Conservation (phyloP, 1,140 invertebrate species). For the Ylistrum balloti region DNA sequence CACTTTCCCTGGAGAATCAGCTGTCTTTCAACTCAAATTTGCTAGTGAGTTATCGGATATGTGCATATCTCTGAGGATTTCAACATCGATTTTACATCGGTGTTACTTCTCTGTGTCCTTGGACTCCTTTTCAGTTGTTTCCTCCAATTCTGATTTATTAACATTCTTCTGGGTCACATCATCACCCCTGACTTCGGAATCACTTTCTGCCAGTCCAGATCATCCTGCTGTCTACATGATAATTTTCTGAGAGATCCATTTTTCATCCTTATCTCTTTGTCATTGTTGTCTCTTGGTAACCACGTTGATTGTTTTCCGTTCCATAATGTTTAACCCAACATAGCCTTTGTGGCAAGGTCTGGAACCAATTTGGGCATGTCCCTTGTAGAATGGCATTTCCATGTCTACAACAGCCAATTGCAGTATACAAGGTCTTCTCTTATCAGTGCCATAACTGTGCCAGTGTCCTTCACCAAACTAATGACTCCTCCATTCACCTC, state of each 20-base stretch:
- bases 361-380: slow-evolving; percentile 50
- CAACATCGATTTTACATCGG: slow-evolving; percentile 20
- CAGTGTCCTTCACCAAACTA: slow-evolving; percentile 59
- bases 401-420: slow-evolving; percentile 5
- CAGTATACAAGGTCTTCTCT: slow-evolving; percentile 49
- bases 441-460: slow-evolving; percentile 49
- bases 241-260: not conserved
- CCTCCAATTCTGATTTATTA: not conserved
- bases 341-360: slow-evolving; percentile 36
- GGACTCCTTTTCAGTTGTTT: not conserved
- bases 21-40: slow-evolving; percentile 1
- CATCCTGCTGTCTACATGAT: not conserved
- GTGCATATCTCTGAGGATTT: not conserved
- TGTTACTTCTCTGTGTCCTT: not conserved
- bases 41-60: slow-evolving; percentile 14
- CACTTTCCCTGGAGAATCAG: not conserved
- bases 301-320: slow-evolving; percentile 19
- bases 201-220: not conserved
- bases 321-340: slow-evolving; percentile 42
- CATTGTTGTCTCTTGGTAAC: not conserved
- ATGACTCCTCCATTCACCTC: slow-evolving; percentile 28
- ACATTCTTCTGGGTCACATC: not conserved
- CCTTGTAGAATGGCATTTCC: slow-evolving; percentile 46
- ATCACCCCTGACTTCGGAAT: not conserved
- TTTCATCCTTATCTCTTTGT: not conserved